Percentiles rank a stretch among this genome's conserved stretches.
These are phyloP conservation scores for Cryptus armator DNA, from an alignment of 2,888 invertebrate species.

Conservation along the genomic window DNA sequence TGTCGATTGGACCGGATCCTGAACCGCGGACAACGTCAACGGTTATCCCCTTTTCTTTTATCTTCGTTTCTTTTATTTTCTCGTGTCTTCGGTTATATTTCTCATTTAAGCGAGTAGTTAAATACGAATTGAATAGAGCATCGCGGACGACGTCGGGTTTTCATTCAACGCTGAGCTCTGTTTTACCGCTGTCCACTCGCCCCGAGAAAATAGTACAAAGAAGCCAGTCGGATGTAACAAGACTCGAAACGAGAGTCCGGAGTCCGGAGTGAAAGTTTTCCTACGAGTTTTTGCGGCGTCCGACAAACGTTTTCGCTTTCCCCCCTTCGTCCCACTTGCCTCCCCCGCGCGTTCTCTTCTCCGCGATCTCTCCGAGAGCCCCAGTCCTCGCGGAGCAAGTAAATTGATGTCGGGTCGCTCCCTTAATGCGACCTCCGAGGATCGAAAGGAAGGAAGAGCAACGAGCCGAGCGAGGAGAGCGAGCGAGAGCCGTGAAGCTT, in stretches of 20 bases:
- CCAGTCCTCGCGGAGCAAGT: conserved; percentile 32
- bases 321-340: conserved; percentile 4
- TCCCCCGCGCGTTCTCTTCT: background rate
- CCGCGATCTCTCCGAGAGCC: conserved; percentile 37
- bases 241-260: background rate
- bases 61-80: conserved; percentile 6
- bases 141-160: background rate
- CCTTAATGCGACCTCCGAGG: conserved; percentile 61
- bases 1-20: conserved; percentile 39
- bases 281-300: conserved; percentile 26
- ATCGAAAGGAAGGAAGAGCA: conserved; percentile 43
- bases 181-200: background rate
- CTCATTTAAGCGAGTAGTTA: background rate
- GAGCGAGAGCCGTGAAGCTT: conserved; percentile 23
- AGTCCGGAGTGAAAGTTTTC: conserved; percentile 28
- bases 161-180: background rate
- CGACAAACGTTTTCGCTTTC: conserved; percentile 28
- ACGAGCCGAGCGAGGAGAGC: conserved; percentile 10
- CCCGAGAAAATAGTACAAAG: background rate
- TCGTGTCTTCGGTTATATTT: background rate
- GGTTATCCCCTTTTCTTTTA: background rate
- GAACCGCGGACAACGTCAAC: background rate
- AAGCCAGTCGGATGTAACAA: background rate
- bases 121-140: too few relatives aligned
- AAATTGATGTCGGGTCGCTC: conserved; percentile 61